Base-by-base conservation (phyloP, 2,113 vertebrate species). In the Neolamprologus tretocephalus region DNA sequence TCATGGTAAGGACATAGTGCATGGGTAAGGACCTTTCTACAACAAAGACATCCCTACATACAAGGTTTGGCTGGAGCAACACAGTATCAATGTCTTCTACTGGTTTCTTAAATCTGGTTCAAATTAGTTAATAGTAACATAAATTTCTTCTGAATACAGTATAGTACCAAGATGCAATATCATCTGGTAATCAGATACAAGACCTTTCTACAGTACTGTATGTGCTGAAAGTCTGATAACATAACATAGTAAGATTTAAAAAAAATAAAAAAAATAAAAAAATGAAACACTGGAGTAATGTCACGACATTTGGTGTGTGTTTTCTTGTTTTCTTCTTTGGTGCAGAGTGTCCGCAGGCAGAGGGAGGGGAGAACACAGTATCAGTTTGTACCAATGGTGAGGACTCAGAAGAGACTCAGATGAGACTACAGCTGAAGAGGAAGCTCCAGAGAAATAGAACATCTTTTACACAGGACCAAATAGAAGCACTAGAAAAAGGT, bases 401-500 rank as follows among this genome's bases (percentile, higher is more conserved):
- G 81, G 98, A 99, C 83, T 98, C 98, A 7, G 99, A 99, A 3
- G 98, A 99, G 92, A 98, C 99, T 82, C 98, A 99, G 94, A 99
- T 99, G 98, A 97, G 99, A 90, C 98, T 99, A 88, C 99, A 99
- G 95, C 96, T 99, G 86, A 99, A 99, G 96, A 96, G 98, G 88
- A 99, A 99, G 93, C 95, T 99, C 80, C 99, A 99, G 92, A 97
- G 99, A 94, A 99, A 99, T 95, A 97, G 99, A 91, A 99, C 99
- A 58, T 99, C 99, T 10, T 99, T 99, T 89, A 99, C 98, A 83
- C 99, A 99, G 95, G 99, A 99, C 92, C 99, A 99, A 96, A 99
- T 99, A 63, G 98, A 99, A 94, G 99, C 98, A 55, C 97, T 99
- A 93, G 99, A 99, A 96, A 99, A 99, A 97, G 99, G 99, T 99